Conservation (phyloP, 2,797 vertebrate species). For the Harpagifer antarcticus region DNA sequence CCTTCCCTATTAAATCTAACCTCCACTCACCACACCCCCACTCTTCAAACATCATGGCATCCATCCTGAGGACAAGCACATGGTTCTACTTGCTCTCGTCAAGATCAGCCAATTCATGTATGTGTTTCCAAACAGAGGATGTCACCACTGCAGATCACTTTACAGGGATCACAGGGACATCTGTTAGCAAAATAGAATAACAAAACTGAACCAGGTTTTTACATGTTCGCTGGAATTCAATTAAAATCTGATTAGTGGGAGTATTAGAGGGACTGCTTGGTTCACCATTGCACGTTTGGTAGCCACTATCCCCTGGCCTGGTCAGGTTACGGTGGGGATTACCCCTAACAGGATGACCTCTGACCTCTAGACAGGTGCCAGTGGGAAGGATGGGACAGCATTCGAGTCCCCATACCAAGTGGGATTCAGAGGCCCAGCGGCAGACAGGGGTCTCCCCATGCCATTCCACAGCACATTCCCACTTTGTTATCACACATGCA, state of each 20-base stretch:
- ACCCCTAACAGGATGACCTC: conserved; percentile 77
- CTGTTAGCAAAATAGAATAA: conserved; percentile 88
- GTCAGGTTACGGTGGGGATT: conserved; percentile 81
- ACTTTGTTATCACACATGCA: conserved; percentile 58
- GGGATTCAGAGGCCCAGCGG: conserved; percentile 63
- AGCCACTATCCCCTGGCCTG: conserved; percentile 67
- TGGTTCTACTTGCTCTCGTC: conserved; percentile 76
- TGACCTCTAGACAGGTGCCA: conserved; percentile 78
- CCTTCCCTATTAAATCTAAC: conserved; percentile 12
- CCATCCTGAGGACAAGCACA: conserved; percentile 69
- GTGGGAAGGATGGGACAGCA: conserved; percentile 65
- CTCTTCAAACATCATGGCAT: conserved; percentile 58
- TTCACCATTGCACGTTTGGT: conserved; percentile 54
- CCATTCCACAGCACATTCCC: conserved; percentile 65
- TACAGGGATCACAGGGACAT: conserved; percentile 86
- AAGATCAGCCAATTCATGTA: conserved; percentile 70
- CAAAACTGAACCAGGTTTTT: conserved; percentile 86
- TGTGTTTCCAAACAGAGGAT: conserved; percentile 81
- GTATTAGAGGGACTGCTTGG: conserved; percentile 72
- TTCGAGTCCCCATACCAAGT: conserved; percentile 68
- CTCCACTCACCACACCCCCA: not conserved
- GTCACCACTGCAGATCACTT: conserved; percentile 84
- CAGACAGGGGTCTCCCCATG: conserved; percentile 49
- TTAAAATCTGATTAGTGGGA: conserved; percentile 82
- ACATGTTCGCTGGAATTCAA: conserved; percentile 85